phyloP scores from a whole-genome alignment of 1,140 invertebrate species.

The Sesamia nonagrioides region DNA sequence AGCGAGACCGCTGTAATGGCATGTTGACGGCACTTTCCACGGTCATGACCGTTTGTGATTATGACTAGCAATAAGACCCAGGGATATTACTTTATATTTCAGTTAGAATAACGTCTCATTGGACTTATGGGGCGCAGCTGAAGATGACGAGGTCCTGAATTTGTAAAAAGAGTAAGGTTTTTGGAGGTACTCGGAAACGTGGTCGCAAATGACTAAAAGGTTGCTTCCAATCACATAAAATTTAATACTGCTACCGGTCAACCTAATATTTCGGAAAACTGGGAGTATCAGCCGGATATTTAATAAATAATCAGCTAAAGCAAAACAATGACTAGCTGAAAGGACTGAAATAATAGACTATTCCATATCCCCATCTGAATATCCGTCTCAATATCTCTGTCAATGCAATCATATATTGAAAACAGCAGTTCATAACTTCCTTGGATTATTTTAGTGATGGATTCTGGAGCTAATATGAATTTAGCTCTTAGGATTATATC shows the following conservation, averaged over 20 bases:
- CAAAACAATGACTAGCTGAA: not conserved
- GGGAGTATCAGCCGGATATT: not conserved
- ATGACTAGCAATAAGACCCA: conserved; percentile 47
- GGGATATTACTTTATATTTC: conserved; percentile 40
- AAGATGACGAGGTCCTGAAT: conserved; percentile 22
- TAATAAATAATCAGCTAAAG: not conserved
- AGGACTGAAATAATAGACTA: not conserved
- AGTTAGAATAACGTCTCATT: not conserved
- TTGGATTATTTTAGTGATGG: conserved; percentile 46
- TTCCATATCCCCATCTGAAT: conserved; percentile 3
- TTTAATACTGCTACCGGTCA: not conserved
- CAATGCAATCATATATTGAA: conserved; percentile 22
- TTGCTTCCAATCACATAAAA: not conserved
- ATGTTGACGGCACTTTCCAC: conserved; percentile 69
- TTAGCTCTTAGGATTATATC: conserved; percentile 57
- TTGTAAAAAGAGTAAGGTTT: not conserved
- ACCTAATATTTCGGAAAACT: not conserved
- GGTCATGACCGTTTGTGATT: conserved; percentile 73
- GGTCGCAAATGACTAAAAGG: not conserved
- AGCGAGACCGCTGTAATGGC: conserved; percentile 72
- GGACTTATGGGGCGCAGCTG: conserved; percentile 8
- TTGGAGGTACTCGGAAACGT: not conserved
- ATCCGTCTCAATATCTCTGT: conserved; percentile 43
- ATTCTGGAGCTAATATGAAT: conserved; percentile 47
- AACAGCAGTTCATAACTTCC: conserved; percentile 33